Evolutionary conservation across 2,888 invertebrate genomes (phyloP).

Genomic region (Molorchus minor): DNA sequence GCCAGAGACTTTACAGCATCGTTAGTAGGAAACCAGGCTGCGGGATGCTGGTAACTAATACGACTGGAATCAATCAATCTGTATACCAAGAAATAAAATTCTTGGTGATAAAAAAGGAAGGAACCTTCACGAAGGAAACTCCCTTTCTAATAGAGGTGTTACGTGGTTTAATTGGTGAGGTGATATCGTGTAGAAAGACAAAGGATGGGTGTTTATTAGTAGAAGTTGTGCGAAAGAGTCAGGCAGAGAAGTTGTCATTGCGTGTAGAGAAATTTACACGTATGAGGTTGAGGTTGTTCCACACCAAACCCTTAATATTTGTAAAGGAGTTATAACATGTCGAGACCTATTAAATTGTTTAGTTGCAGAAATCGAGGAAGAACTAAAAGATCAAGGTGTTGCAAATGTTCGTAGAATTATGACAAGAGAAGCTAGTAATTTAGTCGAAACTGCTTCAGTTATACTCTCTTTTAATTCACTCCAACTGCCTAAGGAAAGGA

Average conservation of each 20-base stretch:
- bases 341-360: constrained; percentile 7
- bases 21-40: no score
- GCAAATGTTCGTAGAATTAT: constrained; percentile 1
- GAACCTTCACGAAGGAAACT: constrained; percentile 9
- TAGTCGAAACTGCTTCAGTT: neutral
- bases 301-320: neutral
- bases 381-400: constrained; percentile 12
- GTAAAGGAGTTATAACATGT: neutral
- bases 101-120: constrained; percentile 1
- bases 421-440: neutral
- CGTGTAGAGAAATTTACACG: neutral
- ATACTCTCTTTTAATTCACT: constrained; percentile 5
- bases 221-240: constrained; percentile 7
- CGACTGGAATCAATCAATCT: no score
- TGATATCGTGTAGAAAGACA: constrained; percentile 4
- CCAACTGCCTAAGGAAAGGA: neutral
- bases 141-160: constrained; percentile 4
- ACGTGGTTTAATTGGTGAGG: constrained; percentile 13
- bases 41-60: no score
- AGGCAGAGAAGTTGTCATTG: neutral
- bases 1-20: no score
- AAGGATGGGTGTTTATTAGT: constrained; percentile 8
- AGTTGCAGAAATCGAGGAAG: constrained; percentile 4
- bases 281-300: constrained; percentile 4
- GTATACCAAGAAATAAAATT: no score